phyloP scores from a whole-genome alignment of 2,888 invertebrate species.

The Erebia aethiops region DNA sequence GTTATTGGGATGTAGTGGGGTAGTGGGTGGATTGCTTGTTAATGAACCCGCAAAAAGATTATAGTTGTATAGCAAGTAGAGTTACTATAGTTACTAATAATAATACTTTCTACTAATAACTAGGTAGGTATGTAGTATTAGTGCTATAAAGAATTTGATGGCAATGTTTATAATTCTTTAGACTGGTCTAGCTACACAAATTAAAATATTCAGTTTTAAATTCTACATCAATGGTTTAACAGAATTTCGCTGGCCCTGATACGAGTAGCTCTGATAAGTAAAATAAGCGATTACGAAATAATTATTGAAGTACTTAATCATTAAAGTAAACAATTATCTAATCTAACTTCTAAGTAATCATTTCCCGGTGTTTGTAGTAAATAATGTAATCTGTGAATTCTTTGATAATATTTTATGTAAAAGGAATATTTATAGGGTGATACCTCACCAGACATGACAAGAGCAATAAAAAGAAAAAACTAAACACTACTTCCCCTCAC shows the following conservation, averaged over 20 bases:
- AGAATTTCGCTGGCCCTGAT: too few species aligned
- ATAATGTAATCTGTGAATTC: background rate
- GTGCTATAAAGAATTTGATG: background rate
- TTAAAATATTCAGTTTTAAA: too few species aligned
- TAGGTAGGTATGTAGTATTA: too few species aligned
- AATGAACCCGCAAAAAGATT: background rate
- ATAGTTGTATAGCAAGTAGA: background rate
- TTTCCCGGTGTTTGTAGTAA: conserved; percentile 13
- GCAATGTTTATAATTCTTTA: too few species aligned
- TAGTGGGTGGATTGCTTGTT: background rate
- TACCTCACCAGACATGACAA: too few species aligned
- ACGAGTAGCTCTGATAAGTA: background rate
- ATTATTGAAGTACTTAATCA: background rate
- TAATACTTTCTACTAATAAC: background rate
- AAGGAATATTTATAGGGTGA: too few species aligned
- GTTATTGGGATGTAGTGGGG: too few species aligned
- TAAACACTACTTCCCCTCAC: too few species aligned
- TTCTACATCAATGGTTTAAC: too few species aligned
- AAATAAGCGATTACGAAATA: background rate
- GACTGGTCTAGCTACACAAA: too few species aligned
- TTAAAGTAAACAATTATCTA: background rate
- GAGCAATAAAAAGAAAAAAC: too few species aligned
- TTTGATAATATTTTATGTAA: too few species aligned
- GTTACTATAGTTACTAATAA: background rate
- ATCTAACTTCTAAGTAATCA: conserved; percentile 1